Percentiles rank a stretch among this genome's conserved stretches.
phyloP scores from a whole-genome alignment of 1,140 invertebrate species.

The Ridgeia piscesae region DNA sequence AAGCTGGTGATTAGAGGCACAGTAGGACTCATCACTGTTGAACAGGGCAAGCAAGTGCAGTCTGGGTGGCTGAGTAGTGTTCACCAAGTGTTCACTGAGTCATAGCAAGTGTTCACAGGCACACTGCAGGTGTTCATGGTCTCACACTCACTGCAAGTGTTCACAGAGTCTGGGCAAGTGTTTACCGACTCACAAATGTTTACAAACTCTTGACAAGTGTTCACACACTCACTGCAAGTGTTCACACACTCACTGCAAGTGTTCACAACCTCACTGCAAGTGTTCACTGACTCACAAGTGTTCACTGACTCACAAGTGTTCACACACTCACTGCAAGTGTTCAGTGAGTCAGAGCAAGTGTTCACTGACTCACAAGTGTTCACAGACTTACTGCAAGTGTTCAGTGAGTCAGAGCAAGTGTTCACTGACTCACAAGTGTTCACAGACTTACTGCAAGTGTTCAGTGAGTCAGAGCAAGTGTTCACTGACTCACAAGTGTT shows the following conservation, averaged over 20 bases:
- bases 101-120: background rate
- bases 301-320: too few relatives aligned
- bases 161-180: background rate
- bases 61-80: background rate
- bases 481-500: too few relatives aligned
- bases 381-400: too few relatives aligned
- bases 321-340: too few relatives aligned
- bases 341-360: background rate
- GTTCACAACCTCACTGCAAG: background rate
- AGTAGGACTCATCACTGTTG: background rate
- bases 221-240: background rate
- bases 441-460: too few relatives aligned
- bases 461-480: too few relatives aligned
- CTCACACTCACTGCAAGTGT: background rate
- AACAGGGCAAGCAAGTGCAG: background rate
- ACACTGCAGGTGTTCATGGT: background rate
- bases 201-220: background rate
- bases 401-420: too few relatives aligned
- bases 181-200: background rate
- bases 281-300: too few relatives aligned
- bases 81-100: background rate
- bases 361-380: too few relatives aligned
- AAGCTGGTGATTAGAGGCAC: background rate
- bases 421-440: too few relatives aligned
- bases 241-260: background rate